These are phyloP conservation scores for Sphenopsis melanotis DNA, from an alignment of 2,797 vertebrate species.

Conservation along the genomic window DNA sequence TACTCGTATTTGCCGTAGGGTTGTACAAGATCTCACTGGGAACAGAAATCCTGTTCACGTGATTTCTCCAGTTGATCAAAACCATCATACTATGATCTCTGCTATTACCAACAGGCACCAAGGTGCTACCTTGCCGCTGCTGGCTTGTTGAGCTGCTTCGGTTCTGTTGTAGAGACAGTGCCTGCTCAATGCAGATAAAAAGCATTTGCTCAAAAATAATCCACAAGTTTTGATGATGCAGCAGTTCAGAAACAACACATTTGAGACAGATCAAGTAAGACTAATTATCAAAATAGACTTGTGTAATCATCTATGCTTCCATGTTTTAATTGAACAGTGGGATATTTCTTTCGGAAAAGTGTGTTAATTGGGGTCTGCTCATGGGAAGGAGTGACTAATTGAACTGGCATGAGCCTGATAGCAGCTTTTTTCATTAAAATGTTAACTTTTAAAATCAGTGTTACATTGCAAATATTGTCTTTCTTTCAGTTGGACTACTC, in stretches of 20 bases:
- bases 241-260: not conserved
- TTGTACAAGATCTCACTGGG: not conserved
- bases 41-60: not conserved
- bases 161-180: not conserved
- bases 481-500: constrained; percentile 14
- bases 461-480: constrained; percentile 58
- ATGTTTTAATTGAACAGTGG: constrained; percentile 37
- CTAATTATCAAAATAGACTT: constrained; percentile 38
- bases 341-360: constrained; percentile 21
- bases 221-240: not conserved
- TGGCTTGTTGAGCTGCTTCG: not conserved
- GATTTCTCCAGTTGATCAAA: not conserved
- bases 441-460: constrained; percentile 61
- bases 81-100: not conserved
- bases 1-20: not conserved
- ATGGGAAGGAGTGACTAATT: constrained; percentile 55
- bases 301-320: constrained; percentile 26
- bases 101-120: not conserved
- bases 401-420: constrained; percentile 57
- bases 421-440: constrained; percentile 46
- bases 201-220: not conserved
- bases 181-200: not conserved
- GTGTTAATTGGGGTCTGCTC: constrained; percentile 62
- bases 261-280: constrained; percentile 8
- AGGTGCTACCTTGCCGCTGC: not conserved